phyloP scores from a whole-genome alignment of 1,140 invertebrate genomes.

The Acyrthosiphon pisum region DNA sequence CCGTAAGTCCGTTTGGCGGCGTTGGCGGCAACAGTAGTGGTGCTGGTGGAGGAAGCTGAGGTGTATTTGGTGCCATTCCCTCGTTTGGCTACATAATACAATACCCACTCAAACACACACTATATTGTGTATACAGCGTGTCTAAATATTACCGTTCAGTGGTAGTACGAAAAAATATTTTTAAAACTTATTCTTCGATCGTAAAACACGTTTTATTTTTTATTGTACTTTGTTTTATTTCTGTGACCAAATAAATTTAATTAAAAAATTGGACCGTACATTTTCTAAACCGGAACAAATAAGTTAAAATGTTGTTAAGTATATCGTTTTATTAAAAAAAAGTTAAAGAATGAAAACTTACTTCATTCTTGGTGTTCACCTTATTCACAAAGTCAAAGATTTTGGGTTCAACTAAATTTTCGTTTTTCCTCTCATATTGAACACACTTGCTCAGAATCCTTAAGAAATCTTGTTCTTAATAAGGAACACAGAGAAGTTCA shows the following conservation, averaged over 20 bases:
- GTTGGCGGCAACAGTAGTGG: not conserved
- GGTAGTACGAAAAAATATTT: not conserved
- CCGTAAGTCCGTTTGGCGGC: not conserved
- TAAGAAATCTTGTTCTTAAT: not conserved
- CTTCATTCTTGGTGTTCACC: not conserved
- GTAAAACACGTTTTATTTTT: not conserved
- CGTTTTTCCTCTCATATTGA: not conserved
- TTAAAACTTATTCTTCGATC: not conserved
- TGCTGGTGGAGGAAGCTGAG: not conserved
- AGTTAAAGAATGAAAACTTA: not conserved
- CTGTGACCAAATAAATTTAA: not conserved
- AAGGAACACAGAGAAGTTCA: not conserved
- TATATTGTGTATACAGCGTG: not conserved
- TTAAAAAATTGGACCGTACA: not conserved
- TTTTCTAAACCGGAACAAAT: not conserved
- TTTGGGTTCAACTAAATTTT: not conserved
- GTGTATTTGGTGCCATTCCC: not conserved
- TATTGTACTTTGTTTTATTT: not conserved
- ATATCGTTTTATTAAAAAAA: not conserved
- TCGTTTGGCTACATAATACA: not conserved
- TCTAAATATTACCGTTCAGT: not conserved
- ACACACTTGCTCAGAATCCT: not conserved
- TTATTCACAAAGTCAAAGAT: not conserved
- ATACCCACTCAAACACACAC: not conserved
- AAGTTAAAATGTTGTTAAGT: not conserved